Base-by-base conservation (phyloP, 2,888 invertebrate genomes). In the Rutpela maculata region DNA sequence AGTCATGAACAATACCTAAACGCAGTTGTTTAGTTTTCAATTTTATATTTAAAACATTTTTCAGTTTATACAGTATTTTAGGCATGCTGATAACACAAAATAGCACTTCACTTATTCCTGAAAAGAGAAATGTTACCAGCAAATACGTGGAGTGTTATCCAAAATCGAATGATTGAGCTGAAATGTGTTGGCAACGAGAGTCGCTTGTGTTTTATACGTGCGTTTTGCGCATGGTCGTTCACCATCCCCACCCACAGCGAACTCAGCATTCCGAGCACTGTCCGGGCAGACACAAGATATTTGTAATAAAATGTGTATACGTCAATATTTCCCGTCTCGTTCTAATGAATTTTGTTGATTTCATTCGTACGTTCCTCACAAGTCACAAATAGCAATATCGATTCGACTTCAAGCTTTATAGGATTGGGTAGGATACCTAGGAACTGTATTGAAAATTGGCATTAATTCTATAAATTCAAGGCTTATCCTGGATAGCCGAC, bases 21-120 rank as follows among this genome's bases (percentile, higher is more conserved):
- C 43, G 17, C 65, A 55, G 57, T 31, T 15, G 56, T 63, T 73
- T 56, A 55, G 35, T 22, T 65, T 26, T 43, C 22, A 55, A 56
- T 73, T 56, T 73, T 56, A 31, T 57, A 35, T 12, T 60, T 76
- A 22, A 15, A 63, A 59, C 72, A 62, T 35, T 43, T 60, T 76
- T 22, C 43, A 67, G 66, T 68, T 76, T 74, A 35, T 69, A 55
- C 7, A 67, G 63, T 72, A 73, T 79, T 79, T 74, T 70, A 67
- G 73, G 76, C 74, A 80, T 81, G 79, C 81, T 78, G 78, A 75
- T 76, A 83, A 83, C 83, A 84, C 84, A 83, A 82, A 82, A 80
- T 81, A 77, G 69, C 82, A 84, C 83, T 84, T 83, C 84, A 84
- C 84, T 84, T 79, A 77, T 76, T 80, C 80, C 79, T 82, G 81